These are phyloP conservation scores for Stegodyphus mimosarum DNA, from an alignment of 1,140 invertebrate species.

Conservation along the genomic window DNA sequence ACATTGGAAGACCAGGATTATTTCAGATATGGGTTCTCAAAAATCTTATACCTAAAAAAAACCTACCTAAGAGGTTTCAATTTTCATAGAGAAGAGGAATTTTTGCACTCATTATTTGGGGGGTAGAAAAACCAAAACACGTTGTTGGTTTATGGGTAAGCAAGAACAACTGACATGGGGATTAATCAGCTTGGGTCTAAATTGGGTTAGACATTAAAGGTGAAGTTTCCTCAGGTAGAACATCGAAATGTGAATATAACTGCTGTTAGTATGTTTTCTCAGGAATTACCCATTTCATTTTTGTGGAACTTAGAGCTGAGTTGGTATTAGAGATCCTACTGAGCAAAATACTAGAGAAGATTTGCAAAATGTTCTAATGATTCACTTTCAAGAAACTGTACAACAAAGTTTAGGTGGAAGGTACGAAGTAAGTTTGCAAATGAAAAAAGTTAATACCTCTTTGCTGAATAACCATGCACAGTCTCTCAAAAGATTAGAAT, in stretches of 20 bases:
- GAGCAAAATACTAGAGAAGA: background rate
- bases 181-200: background rate
- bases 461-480: background rate
- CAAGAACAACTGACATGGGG: background rate
- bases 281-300: constrained; percentile 10
- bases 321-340: background rate
- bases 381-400: constrained; percentile 4
- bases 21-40: background rate
- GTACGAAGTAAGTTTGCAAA: background rate
- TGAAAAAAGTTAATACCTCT: background rate
- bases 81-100: background rate
- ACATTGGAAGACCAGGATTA: background rate
- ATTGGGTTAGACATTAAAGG: constrained; percentile 5
- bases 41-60: background rate
- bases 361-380: background rate
- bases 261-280: constrained; percentile 15
- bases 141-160: constrained; percentile 1
- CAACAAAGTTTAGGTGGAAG: constrained; percentile 2
- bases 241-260: constrained; percentile 15
- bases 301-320: constrained; percentile 11
- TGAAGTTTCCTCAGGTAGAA: background rate
- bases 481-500: constrained; percentile 16
- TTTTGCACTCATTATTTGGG: background rate
- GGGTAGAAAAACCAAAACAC: background rate
- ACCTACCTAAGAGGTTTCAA: background rate